A percentile compares a stretch with the other conserved stretches of the same genome.
phyloP scores from a whole-genome alignment of 2,113 vertebrate species.

The Propithecus coquereli region DNA sequence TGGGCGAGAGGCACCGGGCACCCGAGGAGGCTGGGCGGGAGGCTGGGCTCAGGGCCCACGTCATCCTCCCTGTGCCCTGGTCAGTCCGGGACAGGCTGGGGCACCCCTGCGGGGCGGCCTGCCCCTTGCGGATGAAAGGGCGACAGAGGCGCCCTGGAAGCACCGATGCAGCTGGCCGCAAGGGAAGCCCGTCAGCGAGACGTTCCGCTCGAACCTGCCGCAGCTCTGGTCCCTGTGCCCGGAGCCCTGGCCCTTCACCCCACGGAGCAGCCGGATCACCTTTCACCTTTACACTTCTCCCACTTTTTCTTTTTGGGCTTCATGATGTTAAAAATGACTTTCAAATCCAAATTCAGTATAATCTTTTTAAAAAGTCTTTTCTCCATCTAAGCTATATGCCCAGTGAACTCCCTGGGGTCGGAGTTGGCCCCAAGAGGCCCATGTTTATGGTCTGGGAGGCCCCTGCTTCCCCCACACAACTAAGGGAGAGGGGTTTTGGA shows the following conservation, averaged over 20 bases:
- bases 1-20: no score
- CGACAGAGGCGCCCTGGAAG: no score
- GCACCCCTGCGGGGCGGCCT: not conserved
- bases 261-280: not conserved
- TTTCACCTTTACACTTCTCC: not conserved
- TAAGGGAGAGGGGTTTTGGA: not conserved
- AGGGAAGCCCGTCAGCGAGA: not conserved
- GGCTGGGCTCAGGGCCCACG: fast-evolving
- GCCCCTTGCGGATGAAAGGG: not conserved
- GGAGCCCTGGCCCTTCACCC: no score
- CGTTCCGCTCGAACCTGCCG: no score
- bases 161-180: not conserved
- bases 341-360: not conserved
- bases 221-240: no score
- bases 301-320: not conserved
- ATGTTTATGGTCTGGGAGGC: not conserved
- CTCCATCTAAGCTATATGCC: not conserved
- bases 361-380: not conserved
- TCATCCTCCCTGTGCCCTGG: no score
- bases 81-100: not conserved
- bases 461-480: fast-evolving
- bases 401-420: not conserved
- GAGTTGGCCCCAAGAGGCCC: not conserved
- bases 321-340: not conserved
- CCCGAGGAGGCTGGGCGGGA: no score